Conservation (phyloP, 2,113 vertebrate species). For the Trochalopteron elliotii region DNA sequence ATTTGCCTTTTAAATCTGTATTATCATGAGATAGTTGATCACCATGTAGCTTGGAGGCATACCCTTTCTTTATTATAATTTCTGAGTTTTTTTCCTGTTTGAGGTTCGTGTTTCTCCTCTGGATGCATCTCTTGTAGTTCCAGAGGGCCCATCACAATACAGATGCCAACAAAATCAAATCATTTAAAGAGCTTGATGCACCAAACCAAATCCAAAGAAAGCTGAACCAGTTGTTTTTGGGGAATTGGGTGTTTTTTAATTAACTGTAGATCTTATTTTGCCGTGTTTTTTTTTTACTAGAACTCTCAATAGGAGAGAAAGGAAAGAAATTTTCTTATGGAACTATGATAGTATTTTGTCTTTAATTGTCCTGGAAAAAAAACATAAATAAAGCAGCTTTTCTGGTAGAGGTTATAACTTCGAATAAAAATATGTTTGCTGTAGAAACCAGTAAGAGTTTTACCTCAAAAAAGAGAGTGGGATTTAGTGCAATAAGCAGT, state of each 20-base stretch:
- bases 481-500: neutral
- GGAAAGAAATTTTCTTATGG: neutral
- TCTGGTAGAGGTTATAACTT: neutral
- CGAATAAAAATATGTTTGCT: neutral
- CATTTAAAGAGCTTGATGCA: neutral
- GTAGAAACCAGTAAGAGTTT: neutral
- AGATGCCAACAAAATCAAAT: neutral
- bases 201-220: neutral
- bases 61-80: neutral
- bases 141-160: neutral
- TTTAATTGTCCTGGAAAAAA: neutral
- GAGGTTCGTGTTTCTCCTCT: neutral
- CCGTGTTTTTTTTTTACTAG: neutral
- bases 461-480: neutral
- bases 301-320: neutral
- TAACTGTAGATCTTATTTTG: neutral
- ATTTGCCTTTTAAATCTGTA: neutral
- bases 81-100: neutral
- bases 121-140: neutral
- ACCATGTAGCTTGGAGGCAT: neutral
- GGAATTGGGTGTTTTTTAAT: neutral
- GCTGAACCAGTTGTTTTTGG: accelerated
- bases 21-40: neutral
- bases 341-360: neutral
- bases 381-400: neutral